Conservation (phyloP, 2,113 vertebrate species). For the Coracopsis vasa region DNA sequence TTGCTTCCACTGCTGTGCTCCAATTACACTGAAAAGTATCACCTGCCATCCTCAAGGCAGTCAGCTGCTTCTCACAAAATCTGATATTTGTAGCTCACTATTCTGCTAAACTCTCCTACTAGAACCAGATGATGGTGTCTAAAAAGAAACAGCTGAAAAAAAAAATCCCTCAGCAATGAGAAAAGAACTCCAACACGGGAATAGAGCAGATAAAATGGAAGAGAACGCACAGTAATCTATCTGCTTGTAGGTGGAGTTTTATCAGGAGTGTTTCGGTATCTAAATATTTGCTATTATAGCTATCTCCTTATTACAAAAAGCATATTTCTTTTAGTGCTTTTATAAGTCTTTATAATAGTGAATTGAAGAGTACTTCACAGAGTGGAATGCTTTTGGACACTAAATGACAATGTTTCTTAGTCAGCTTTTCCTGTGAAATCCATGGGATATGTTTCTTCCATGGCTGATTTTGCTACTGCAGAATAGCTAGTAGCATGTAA, state of each 20-base stretch:
- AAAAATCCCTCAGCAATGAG: background rate
- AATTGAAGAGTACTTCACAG: background rate
- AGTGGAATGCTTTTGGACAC: background rate
- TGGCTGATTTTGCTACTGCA: background rate
- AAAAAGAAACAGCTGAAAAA: background rate
- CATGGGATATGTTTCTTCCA: background rate
- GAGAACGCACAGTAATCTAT: background rate
- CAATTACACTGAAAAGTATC: background rate
- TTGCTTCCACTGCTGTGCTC: background rate
- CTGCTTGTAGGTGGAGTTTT: background rate
- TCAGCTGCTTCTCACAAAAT: background rate
- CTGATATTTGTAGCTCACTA: background rate
- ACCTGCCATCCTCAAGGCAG: background rate
- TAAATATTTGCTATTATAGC: background rate
- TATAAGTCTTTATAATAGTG: background rate
- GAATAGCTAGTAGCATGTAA: background rate
- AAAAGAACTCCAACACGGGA: background rate
- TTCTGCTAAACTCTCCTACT: background rate
- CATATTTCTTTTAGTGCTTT: background rate
- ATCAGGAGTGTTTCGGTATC: background rate
- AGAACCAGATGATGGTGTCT: background rate
- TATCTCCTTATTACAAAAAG: background rate
- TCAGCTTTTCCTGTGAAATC: background rate
- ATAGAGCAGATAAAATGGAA: background rate
- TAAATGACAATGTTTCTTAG: background rate